Base-by-base conservation (phyloP, 2,113 vertebrate species). In the Maccullochella peelii region DNA sequence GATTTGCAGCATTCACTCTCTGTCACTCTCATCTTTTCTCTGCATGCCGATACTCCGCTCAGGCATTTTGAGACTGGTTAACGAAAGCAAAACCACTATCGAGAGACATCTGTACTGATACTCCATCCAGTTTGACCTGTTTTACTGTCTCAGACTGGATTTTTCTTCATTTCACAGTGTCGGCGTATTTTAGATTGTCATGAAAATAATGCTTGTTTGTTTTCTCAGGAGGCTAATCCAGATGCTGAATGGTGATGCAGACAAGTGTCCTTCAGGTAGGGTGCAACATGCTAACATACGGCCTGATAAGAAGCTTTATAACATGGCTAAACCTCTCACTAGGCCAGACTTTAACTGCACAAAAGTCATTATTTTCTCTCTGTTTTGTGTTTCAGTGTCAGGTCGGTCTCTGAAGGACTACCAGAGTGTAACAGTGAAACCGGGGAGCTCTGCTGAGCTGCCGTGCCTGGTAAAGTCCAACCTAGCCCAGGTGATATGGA, bases 401-500 rank as follows among this genome's bases (percentile, higher is more conserved):
- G 69, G 58, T 23, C 77, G 82, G 7, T 61, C 90, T 21, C 21
- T 70, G 65, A 89, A 84, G 54, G 87, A 91, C 54, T 93, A 93
- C 88, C 85, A 75, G 30, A 84, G 30, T 2, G 83, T 96, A 61
- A 33, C 44, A 3, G 97, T 98, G 90, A 97, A 97, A 92, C 96
- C 94, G 0, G 97, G 98, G 30, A 96, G 96, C 92, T 97, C 96
- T 10, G 97, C 96, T 2, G 97, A 99, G 89, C 95, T 99, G 90
- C 96, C 94, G 4, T 99, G 98, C 93, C 92, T 91, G 84, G 95
- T 95, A 25, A 96, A 92, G 82, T 99, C 98, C 90, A 98, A 97
- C 94, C 92, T 96, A 75, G 98, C 97, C 12, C 96, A 95, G 83
- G 95, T 97, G 88, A 90, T 96, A 70, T 99, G 98, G 98, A 97